Evolutionary conservation across 2,888 invertebrate species (phyloP), one percentile per base, ranked within the genome.

Genomic region (Hyposoter didymator): DNA sequence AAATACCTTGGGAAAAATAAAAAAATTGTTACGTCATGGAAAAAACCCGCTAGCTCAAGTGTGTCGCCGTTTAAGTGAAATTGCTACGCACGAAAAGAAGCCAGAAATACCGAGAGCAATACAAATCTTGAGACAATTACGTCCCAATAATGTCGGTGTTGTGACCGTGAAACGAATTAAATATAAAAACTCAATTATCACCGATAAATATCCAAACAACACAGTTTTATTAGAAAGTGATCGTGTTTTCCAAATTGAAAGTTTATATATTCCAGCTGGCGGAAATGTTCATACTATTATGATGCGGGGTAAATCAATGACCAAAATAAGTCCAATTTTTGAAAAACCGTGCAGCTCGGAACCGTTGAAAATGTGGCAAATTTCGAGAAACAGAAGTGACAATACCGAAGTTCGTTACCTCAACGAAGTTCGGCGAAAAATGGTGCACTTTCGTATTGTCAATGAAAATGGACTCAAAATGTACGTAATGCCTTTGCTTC

Each of bases 201-300:
- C 59, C n/a, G 59, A 22, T 17, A 59, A 59, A 59, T 59, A 59
- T 17, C 59, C 59, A 28, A 59, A 59, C 59, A 59, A 59, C 28
- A 59, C 59, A 10, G 59, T 59, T 59, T 59, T 59, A 28, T 59
- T 59, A 14, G 10, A 7, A 59, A 22, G 17, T 59, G 59, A 59
- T 59, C 59, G 59, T 10, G 22, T 59, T 28, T 59, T 59, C 5
- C 59, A 59, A 59, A 59, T 59, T 17, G 12, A 59, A 59, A 22
- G 59, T 59, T 12, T 49, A 17, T 49, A 49, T 5, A 49, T 49
- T 49, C 49, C 49, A 17, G 49, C 49, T 49, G 17, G 6, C 12
- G 49, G 17, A 49, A 17, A 49, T n/a, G 49, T n/a, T 6, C 12
- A n/a, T 17, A 12, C 49, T 17, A 49, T 49, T 14, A 49, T 49